These are phyloP conservation scores for Gorsachius magnificus DNA, from an alignment of 2,797 vertebrate species.

Conservation along the genomic window DNA sequence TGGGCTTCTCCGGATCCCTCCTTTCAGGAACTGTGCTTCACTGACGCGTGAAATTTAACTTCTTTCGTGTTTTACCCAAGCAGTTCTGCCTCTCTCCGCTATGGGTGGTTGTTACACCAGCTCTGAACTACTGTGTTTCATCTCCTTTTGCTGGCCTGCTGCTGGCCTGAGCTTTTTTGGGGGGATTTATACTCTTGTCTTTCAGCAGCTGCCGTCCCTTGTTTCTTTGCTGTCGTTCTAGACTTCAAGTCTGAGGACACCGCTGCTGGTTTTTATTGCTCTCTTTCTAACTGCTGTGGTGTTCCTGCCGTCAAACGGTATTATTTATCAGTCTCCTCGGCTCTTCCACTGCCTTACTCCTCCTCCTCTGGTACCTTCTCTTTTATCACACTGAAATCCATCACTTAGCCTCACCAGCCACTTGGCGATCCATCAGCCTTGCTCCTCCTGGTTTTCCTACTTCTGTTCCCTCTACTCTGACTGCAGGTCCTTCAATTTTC, in stretches of 20 bases:
- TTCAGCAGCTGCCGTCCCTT: constrained; percentile 1
- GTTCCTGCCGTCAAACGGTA: not conserved
- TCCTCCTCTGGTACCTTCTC: not conserved
- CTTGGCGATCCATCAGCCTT: not conserved
- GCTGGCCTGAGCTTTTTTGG: not conserved
- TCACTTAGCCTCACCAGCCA: not conserved
- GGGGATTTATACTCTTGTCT: not conserved
- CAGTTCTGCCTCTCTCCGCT: not conserved
- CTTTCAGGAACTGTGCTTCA: not conserved
- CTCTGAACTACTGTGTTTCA: not conserved
- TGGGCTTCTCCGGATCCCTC: not conserved
- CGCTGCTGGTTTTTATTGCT: not conserved
- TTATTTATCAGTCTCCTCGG: not conserved
- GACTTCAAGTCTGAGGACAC: not conserved
- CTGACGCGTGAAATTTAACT: not conserved
- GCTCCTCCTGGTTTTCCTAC: not conserved
- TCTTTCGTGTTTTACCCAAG: not conserved
- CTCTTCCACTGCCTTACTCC: not conserved
- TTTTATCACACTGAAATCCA: not conserved
- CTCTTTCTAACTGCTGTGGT: not conserved
- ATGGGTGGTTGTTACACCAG: not conserved
- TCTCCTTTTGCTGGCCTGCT: not conserved
- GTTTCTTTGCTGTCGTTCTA: not conserved
- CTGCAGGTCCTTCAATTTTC: not conserved
- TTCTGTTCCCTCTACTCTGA: not conserved